phyloP scores from a whole-genome alignment of 2,113 vertebrate genomes.

The cattle (Bos taurus) region DNA sequence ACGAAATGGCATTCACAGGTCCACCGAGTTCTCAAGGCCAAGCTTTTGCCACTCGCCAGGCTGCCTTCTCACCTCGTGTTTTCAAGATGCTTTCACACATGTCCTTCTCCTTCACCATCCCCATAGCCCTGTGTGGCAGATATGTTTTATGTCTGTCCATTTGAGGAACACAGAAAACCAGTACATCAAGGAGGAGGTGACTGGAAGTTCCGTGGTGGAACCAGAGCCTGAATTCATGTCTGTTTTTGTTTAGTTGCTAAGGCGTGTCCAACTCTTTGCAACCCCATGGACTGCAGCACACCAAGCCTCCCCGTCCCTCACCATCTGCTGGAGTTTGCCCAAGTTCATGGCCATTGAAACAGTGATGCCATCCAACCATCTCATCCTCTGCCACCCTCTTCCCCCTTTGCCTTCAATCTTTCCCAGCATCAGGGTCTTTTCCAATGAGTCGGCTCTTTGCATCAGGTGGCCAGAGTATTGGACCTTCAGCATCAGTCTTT shows the following conservation, averaged over 20 bases:
- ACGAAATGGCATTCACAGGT: fast-evolving
- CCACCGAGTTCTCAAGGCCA: fast-evolving
- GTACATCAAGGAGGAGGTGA: not conserved
- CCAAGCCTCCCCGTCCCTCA: not conserved
- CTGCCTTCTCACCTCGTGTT: fast-evolving
- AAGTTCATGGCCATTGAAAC: not conserved
- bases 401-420: not conserved
- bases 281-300: not conserved
- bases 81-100: fast-evolving
- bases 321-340: not conserved
- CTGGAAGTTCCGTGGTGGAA: not conserved
- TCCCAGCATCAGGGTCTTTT: not conserved
- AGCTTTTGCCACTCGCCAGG: fast-evolving
- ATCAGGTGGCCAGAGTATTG: not conserved
- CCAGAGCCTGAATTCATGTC: not conserved
- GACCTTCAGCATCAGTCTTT: not conserved
- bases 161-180: not conserved
- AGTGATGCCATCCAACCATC: not conserved
- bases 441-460: not conserved
- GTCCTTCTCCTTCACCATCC: fast-evolving
- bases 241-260: not conserved
- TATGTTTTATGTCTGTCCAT: not conserved
- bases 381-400: not conserved
- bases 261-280: not conserved
- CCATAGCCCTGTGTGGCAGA: fast-evolving